Conservation (phyloP, 2,113 vertebrate genomes). For the Ptyas mucosa region DNA sequence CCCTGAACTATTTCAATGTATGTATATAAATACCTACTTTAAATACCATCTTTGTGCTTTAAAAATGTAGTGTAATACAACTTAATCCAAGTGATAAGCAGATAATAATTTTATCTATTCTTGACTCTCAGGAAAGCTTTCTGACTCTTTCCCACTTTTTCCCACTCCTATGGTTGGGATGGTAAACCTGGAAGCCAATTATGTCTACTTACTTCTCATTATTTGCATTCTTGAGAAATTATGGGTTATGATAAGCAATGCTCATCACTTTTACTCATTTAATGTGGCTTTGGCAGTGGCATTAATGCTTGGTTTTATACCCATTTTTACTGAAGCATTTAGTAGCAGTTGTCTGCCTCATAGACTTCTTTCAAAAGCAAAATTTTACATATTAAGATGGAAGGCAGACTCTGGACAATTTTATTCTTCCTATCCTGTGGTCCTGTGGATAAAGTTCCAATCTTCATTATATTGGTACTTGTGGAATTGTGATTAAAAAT, state of each 20-base stretch:
- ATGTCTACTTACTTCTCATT: background rate
- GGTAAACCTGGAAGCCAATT: background rate
- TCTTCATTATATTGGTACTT: fast-evolving
- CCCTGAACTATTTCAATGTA: background rate
- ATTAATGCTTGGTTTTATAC: conserved; percentile 6
- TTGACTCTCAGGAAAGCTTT: background rate
- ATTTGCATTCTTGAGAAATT: background rate
- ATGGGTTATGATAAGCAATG: background rate
- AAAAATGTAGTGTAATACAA: background rate
- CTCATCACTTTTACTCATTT: background rate
- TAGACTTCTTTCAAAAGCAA: background rate
- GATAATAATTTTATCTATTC: background rate
- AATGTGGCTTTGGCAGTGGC: background rate
- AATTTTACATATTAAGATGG: background rate
- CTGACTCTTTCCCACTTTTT: background rate
- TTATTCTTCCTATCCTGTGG: background rate
- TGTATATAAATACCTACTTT: background rate
- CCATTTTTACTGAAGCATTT: background rate
- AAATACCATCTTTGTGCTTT: background rate
- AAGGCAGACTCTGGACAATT: background rate
- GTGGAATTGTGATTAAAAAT: background rate
- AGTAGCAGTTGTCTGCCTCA: background rate
- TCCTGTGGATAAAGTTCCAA: background rate
- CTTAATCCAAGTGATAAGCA: background rate
- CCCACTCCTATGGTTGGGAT: background rate